These are phyloP conservation scores for Sylvilagus bachmani DNA, from an alignment of 2,113 vertebrate species.

Conservation along the genomic window DNA sequence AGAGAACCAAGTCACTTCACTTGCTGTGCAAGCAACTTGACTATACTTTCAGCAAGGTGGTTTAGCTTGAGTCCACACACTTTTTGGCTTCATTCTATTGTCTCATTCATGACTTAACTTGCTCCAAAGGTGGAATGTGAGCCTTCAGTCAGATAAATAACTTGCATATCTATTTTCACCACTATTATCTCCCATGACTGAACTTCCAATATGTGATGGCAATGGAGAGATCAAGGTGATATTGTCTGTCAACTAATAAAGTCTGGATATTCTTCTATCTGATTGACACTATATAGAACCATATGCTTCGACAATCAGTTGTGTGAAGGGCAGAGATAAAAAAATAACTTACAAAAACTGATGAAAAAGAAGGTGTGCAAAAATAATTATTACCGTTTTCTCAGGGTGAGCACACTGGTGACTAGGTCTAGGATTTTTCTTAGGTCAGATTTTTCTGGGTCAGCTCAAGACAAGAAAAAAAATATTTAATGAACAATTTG, in stretches of 20 bases:
- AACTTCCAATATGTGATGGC: neutral
- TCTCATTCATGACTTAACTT: neutral
- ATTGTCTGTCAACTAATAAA: neutral
- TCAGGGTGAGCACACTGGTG: neutral
- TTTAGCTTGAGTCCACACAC: neutral
- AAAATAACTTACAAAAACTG: neutral
- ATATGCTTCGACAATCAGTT: neutral
- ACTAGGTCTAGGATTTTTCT: neutral
- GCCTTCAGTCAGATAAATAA: constrained; percentile 13
- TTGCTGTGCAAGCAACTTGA: neutral
- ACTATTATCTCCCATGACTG: neutral
- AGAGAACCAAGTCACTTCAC: neutral
- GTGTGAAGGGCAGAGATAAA: neutral
- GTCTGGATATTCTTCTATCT: neutral
- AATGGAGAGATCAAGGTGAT: neutral
- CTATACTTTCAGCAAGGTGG: neutral
- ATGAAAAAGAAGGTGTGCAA: neutral
- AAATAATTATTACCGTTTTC: neutral
- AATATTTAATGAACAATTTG: constrained; percentile 4
- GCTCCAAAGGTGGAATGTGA: neutral
- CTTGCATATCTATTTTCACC: neutral
- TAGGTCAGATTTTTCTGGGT: neutral
- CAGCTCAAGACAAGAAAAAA: neutral
- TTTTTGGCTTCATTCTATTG: neutral
- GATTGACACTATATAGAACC: neutral